Evolutionary conservation across 2,888 invertebrate species (phyloP), one percentile per base, ranked within the genome.

Genomic region (Tolmerus cingulatus): DNA sequence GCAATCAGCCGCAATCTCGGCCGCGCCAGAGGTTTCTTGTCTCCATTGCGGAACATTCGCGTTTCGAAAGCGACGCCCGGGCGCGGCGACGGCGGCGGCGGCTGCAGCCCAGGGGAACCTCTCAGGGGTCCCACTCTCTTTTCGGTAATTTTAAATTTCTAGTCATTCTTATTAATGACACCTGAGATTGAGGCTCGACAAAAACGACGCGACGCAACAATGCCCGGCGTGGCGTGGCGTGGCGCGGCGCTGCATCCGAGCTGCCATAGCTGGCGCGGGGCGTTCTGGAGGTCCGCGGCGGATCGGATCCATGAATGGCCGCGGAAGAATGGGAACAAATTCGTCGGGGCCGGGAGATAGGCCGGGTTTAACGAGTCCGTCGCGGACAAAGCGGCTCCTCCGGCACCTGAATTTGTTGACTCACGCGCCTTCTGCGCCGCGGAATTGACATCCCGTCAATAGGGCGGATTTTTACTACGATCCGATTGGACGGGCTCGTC

Each of bases 121-220:
- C 55, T 51, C 23, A 81, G 34, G 34, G 81, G 46, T 14, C 27
- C 81, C 81, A 51, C 81, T 81, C 81, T 81, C 81, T 81, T 81
- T 81, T 81, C 81, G 81, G 81, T 81, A 81, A 81, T 81, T 81
- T 81, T 55, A 81, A 81, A 81, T 81, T 81, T 81, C 81, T 81
- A 81, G 81, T 81, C 81, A 81, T 81, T 81, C 81, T 81, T 81
- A 55, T 81, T 81, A 81, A 81, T 81, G 81, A 81, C 81, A 81
- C 81, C 46, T 81, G 30, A 55, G 81, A 81, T 81, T 81, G 46
- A 51, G 34, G 76, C 55, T 51, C 51, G 27, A 81, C 81, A 81
- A 81, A 81, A 81, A 81, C 81, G 79, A 30, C 30, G 34, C 51
- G 66, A 66, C 66, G 66, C 66, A 51, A 78, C 78, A 78, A 78